A percentile compares a stretch with the other conserved stretches of the same genome.
phyloP scores from a whole-genome alignment of 2,888 invertebrate genomes.

The Cataglyphis rosenhaueri region DNA sequence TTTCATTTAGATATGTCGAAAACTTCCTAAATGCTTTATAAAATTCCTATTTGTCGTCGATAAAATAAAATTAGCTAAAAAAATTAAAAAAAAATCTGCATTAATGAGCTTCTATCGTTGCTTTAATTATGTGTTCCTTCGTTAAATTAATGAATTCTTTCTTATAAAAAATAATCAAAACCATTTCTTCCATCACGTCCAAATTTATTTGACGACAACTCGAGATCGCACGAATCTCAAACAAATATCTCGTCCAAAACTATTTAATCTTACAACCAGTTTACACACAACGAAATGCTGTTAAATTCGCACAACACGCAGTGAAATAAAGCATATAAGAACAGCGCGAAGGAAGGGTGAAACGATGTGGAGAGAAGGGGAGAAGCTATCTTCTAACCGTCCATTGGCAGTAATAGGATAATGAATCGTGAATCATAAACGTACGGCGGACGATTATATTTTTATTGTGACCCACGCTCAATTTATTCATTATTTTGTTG shows the following conservation, averaged over 20 bases:
- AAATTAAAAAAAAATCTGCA: not conserved
- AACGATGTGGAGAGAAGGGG: constrained; percentile 32
- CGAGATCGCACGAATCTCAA: not conserved
- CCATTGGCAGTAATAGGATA: constrained; percentile 83
- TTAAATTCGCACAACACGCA: constrained; percentile 69
- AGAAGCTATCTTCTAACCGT: constrained; percentile 73
- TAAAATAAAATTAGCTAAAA: not conserved
- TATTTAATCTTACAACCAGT: constrained; percentile 59
- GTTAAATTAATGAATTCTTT: constrained; percentile 25
- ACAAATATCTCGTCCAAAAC: not conserved
- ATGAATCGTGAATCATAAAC: constrained; percentile 83
- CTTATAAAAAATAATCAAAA: constrained; percentile 10
- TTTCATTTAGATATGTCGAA: constrained; percentile 30
- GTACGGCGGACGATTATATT: constrained; percentile 82
- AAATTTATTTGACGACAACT: not conserved
- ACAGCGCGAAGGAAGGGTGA: constrained; percentile 64
- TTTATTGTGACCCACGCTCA: constrained; percentile 81
- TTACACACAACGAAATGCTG: constrained; percentile 69
- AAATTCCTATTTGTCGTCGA: constrained; percentile 10
- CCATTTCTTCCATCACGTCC: not conserved
- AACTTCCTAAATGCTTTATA: constrained; percentile 10
- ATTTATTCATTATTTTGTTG: constrained; percentile 84
- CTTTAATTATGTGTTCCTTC: not conserved
- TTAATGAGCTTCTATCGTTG: constrained; percentile 6
- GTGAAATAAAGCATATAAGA: constrained; percentile 65